Percentiles rank a stretch among this genome's conserved stretches.
These are phyloP conservation scores for Papilio gigon DNA, from an alignment of 2,888 invertebrate genomes.

Conservation along the genomic window DNA sequence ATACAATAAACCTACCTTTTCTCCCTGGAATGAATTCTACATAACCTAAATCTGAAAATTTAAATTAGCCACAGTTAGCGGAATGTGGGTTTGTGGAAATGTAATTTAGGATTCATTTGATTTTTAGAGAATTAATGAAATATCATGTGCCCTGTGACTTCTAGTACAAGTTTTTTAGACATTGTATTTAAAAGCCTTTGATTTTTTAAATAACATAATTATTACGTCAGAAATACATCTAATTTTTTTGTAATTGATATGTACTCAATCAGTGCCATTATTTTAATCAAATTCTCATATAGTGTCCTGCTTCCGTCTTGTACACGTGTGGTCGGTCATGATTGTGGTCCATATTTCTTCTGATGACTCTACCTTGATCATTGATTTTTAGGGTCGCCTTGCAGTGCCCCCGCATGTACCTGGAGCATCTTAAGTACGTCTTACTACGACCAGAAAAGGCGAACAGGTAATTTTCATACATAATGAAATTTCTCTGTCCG, in stretches of 20 bases:
- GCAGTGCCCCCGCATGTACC: not conserved
- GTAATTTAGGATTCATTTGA: not conserved
- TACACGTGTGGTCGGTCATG: not conserved
- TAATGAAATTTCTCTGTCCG: not conserved
- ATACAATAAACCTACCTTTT: constrained; percentile 1
- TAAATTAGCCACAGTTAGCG: not conserved
- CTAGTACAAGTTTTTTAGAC: no score
- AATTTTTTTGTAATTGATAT: no score
- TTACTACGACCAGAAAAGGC: not conserved
- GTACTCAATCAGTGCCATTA: no score
- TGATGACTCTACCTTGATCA: not conserved
- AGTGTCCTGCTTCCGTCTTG: constrained; percentile 24
- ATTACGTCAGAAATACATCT: no score
- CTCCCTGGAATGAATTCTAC: constrained; percentile 7
- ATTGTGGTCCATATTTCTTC: not conserved
- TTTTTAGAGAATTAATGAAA: no score
- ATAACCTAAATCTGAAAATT: constrained; percentile 16
- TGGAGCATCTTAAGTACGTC: not conserved
- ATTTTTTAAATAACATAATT: no score
- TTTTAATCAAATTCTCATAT: not conserved
- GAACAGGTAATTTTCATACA: not conserved
- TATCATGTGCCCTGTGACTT: no score
- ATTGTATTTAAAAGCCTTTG: no score
- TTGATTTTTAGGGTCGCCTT: not conserved
- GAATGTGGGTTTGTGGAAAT: not conserved